Percentiles rank a stretch among this genome's conserved stretches.
These are phyloP conservation scores for Mustelus asterias DNA, from an alignment of 2,113 vertebrate species.

Conservation along the genomic window DNA sequence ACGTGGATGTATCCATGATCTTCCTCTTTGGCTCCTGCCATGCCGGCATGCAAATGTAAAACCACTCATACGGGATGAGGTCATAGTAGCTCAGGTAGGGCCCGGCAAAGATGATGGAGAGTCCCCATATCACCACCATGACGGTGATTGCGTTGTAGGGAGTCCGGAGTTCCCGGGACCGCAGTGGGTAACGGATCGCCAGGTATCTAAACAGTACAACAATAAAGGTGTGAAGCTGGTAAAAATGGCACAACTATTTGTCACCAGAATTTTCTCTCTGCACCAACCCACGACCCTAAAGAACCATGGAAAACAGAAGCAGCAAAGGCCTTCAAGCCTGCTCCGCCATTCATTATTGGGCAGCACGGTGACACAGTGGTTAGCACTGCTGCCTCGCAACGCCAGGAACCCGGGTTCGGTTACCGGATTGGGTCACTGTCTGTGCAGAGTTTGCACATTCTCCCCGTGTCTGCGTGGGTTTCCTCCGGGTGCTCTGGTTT, in stretches of 20 bases:
- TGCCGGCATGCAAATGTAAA: slow-evolving; percentile 73
- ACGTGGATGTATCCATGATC: slow-evolving; percentile 76
- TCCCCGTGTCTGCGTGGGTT: no score
- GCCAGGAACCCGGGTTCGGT: no score
- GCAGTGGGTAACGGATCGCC: slow-evolving; percentile 74
- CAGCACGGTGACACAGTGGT: no score
- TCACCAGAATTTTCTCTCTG: background rate
- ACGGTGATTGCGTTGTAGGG: slow-evolving; percentile 66
- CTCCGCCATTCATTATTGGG: no score
- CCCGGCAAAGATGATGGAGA: slow-evolving; percentile 70
- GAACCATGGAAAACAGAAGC: background rate
- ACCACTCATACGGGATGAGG: slow-evolving; percentile 68
- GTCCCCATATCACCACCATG: slow-evolving; percentile 76
- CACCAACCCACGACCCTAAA: background rate
- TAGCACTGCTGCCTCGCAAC: no score
- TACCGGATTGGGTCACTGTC: no score
- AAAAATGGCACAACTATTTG: background rate
- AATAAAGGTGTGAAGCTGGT: background rate
- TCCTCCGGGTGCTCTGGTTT: no score
- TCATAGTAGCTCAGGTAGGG: slow-evolving; percentile 79
- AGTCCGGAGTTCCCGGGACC: slow-evolving; percentile 70
- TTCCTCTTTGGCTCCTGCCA: slow-evolving; percentile 73
- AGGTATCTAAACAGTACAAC: slow-evolving; percentile 59
- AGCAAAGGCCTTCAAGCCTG: background rate
- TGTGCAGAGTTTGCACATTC: no score